These are phyloP conservation scores for Cataglyphis rosenhaueri DNA, from an alignment of 2,888 invertebrate genomes.

Conservation along the genomic window DNA sequence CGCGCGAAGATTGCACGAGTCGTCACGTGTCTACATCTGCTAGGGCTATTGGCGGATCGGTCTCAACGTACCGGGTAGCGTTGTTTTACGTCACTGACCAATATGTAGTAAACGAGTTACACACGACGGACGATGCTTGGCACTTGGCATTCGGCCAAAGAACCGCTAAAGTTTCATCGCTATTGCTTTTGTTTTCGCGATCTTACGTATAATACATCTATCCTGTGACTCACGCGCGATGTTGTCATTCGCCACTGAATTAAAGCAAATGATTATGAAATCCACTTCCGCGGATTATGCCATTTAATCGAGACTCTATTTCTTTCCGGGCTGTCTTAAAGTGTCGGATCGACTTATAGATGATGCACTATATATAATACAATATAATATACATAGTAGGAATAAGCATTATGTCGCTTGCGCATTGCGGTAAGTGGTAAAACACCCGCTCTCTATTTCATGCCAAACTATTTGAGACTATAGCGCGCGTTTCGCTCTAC, in stretches of 20 bases:
- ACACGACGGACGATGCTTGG: conserved; percentile 65
- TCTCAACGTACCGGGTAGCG: conserved; percentile 68
- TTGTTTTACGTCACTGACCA: conserved; percentile 76
- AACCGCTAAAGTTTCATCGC: conserved; percentile 50
- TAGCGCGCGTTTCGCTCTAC: neutral
- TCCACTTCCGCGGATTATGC: neutral
- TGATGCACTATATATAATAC: conserved; percentile 23
- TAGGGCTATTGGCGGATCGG: conserved; percentile 42
- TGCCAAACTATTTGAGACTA: neutral
- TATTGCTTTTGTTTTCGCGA: conserved; percentile 22
- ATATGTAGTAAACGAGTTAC: conserved; percentile 79
- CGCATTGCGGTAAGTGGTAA: conserved; percentile 81
- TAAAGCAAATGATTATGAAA: neutral
- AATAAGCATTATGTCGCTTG: conserved; percentile 66
- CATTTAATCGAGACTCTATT: conserved; percentile 1
- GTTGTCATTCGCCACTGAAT: neutral
- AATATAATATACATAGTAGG: conserved; percentile 24
- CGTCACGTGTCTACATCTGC: conserved; percentile 58
- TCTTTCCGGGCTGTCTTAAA: neutral
- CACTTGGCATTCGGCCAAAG: conserved; percentile 72
- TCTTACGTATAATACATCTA: conserved; percentile 28
- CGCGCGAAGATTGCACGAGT: conserved; percentile 37
- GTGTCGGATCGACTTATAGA: neutral
- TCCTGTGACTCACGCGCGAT: neutral
- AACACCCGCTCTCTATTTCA: conserved; percentile 75